phyloP scores from a whole-genome alignment of 2,888 invertebrate species.

The Catotricha subobsoleta region DNA sequence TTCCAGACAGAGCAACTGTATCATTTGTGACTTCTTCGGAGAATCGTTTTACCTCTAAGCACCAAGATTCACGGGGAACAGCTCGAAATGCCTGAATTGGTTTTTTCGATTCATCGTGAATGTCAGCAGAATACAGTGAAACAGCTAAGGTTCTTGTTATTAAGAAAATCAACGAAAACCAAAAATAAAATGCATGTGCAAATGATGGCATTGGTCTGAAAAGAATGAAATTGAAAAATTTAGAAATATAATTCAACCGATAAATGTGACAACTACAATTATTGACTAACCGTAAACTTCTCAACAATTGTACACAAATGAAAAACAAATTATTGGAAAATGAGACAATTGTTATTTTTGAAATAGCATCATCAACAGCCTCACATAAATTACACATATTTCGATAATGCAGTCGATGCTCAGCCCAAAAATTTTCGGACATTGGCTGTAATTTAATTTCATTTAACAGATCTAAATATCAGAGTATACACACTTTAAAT shows the following conservation, averaged over 20 bases:
- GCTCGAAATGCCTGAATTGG: constrained; percentile 28
- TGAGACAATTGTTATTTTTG: constrained; percentile 34
- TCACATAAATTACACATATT: constrained; percentile 32
- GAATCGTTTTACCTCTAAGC: constrained; percentile 28
- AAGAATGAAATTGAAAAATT: too few species aligned
- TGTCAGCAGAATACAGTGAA: constrained; percentile 36
- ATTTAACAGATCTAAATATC: too few species aligned
- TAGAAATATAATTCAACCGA: too few species aligned
- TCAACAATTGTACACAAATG: constrained; percentile 37
- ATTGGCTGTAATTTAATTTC: too few species aligned
- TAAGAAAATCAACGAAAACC: constrained; percentile 37
- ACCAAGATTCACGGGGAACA: constrained; percentile 31
- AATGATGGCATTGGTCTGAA: constrained; percentile 25
- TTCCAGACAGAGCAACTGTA: constrained; percentile 24
- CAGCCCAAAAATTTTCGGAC: constrained; percentile 33
- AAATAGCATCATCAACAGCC: constrained; percentile 32
- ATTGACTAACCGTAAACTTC: constrained; percentile 32
- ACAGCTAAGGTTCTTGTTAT: constrained; percentile 36
- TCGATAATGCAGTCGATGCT: constrained; percentile 34
- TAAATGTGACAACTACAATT: constrained; percentile 27
- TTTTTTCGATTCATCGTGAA: constrained; percentile 36
- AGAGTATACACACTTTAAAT: too few species aligned
- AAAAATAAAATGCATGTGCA: constrained; percentile 33
- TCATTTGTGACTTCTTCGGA: constrained; percentile 25
- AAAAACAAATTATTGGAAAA: constrained; percentile 39